A percentile compares a stretch with the other conserved stretches of the same genome.
Evolutionary conservation across 2,888 invertebrate genomes (phyloP).

Genomic region (Lacanobia oleracea): DNA sequence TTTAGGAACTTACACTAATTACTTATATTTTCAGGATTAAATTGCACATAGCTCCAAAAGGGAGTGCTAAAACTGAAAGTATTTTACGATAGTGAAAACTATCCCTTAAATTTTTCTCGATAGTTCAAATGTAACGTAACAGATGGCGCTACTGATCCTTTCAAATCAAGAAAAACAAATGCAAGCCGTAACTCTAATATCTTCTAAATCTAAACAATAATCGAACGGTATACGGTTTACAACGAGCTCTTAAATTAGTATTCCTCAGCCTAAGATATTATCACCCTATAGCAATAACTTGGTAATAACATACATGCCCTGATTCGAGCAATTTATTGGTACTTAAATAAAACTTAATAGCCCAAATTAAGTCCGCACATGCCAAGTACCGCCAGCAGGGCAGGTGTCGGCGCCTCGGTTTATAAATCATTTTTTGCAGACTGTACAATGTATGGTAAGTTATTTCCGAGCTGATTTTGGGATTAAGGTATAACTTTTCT

Average conservation of each 20-base stretch:
- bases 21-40: neutral
- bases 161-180: neutral
- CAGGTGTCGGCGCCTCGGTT: conserved; percentile 56
- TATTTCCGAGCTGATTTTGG: conserved; percentile 34
- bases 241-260: conserved; percentile 20
- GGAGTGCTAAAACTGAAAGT: no score
- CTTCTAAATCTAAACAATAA: conserved; percentile 27
- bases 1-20: neutral
- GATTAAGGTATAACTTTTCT: conserved; percentile 16
- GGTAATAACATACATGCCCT: conserved; percentile 44
- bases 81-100: neutral
- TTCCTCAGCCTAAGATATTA: conserved; percentile 28
- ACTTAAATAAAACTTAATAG: conserved; percentile 53
- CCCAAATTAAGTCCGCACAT: conserved; percentile 61
- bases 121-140: conserved; percentile 10
- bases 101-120: neutral
- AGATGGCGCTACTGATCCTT: conserved; percentile 45
- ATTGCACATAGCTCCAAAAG: neutral
- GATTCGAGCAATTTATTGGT: conserved; percentile 55
- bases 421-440: conserved; percentile 58
- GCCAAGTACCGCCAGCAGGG: conserved; percentile 60
- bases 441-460: conserved; percentile 48
- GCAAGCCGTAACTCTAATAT: neutral
- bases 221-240: conserved; percentile 19
- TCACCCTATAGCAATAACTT: conserved; percentile 42